Evolutionary conservation across 1,140 invertebrate genomes (phyloP).

Genomic region (Drosophila pseudoobscura): DNA sequence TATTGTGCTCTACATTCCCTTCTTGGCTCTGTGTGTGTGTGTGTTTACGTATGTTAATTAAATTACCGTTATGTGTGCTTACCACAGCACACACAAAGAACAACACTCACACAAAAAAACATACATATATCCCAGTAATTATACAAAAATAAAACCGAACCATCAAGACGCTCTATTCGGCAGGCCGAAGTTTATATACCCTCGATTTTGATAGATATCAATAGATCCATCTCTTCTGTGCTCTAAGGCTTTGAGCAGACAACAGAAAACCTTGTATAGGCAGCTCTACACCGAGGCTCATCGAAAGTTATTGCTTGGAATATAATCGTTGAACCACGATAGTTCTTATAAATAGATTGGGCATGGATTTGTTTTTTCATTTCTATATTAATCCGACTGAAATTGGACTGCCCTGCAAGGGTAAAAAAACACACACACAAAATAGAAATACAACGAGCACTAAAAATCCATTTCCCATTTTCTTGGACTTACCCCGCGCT

Average conservation of each 20-base stretch:
- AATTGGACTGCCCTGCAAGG: too few relatives aligned
- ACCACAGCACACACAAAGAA: constrained; percentile 51
- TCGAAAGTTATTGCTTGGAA: too few relatives aligned
- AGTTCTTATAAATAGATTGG: too few relatives aligned
- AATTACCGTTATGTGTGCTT: constrained; percentile 79
- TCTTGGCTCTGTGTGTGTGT: constrained; percentile 27
- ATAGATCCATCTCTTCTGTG: too few relatives aligned
- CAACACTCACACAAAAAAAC: constrained; percentile 22
- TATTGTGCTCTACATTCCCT: constrained; percentile 34
- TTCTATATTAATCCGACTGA: too few relatives aligned
- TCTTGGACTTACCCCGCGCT: constrained; percentile 14
- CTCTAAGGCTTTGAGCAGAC: too few relatives aligned
- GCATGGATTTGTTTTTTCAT: too few relatives aligned
- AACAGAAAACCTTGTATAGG: too few relatives aligned
- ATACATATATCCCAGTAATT: constrained; percentile 67
- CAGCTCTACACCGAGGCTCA: too few relatives aligned
- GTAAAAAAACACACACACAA: constrained; percentile 12
- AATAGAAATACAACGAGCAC: constrained; percentile 37
- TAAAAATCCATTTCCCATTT: constrained; percentile 62
- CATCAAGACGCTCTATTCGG: neutral
- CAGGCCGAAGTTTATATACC: too few relatives aligned
- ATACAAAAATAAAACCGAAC: constrained; percentile 60
- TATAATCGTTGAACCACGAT: too few relatives aligned
- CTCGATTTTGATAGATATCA: too few relatives aligned
- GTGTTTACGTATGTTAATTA: constrained; percentile 76